Percentiles rank a stretch among this genome's conserved stretches.
phyloP scores from a whole-genome alignment of 2,113 vertebrate species.

The Corydoras maculifer region DNA sequence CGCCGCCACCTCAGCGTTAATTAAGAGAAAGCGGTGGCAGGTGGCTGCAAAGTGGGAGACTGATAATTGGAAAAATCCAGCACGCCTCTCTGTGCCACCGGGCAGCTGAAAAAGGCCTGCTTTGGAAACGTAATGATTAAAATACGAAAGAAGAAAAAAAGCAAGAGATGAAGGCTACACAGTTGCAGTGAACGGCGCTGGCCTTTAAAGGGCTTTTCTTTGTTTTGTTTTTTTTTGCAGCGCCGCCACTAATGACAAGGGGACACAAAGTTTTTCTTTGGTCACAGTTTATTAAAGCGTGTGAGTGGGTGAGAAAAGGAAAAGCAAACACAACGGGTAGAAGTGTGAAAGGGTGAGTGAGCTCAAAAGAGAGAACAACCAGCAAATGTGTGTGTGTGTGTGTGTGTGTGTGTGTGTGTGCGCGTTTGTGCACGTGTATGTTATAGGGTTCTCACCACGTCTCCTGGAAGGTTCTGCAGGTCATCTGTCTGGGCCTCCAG shows the following conservation, averaged over 20 bases:
- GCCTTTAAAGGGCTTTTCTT: no score
- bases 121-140: no score
- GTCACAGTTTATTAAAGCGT: slow-evolving; percentile 21
- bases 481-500: slow-evolving; percentile 90
- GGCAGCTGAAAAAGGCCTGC: no score
- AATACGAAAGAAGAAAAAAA: no score
- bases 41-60: no score
- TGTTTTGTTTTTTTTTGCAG: no score
- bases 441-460: slow-evolving; percentile 70
- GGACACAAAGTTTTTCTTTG: not conserved
- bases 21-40: no score
- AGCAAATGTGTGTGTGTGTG: not conserved
- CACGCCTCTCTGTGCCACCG: no score
- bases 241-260: slow-evolving; percentile 55
- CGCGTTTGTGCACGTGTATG: not conserved
- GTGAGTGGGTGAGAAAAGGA: slow-evolving; percentile 8
- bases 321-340: not conserved
- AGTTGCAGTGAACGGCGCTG: no score
- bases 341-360: slow-evolving; percentile 17
- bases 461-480: slow-evolving; percentile 84
- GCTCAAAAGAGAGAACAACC: not conserved
- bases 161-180: no score
- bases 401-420: not conserved
- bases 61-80: no score
- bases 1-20: no score